Base-by-base conservation (phyloP, 2,797 vertebrate genomes). In the Eupleurogrammus muticus region DNA sequence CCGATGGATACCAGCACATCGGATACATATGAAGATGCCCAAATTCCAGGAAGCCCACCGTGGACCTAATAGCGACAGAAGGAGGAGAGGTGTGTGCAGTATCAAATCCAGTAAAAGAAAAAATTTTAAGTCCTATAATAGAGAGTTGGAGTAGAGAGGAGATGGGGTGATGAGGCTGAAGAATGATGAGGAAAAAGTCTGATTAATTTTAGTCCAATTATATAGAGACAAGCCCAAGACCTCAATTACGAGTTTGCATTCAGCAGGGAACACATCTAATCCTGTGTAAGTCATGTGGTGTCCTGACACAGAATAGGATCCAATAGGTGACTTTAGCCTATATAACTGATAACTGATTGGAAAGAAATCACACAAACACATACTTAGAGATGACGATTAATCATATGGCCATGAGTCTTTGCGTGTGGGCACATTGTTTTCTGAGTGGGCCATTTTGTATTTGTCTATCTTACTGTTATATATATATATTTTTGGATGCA, bases 21-120 rank as follows among this genome's bases (percentile, higher is more conserved):
- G 97, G 83, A 99, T 99, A 54, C 98, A 99, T 86, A 99, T 93
- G 83, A 99, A 99, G 16, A 99, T 96, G 0, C 98, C 98, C 9
- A 99, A 94, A 71, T 99, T 99, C 98, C 98, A 99, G 34, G 98
- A 99, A 0, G 97, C 96, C 98, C 98, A 99, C 93, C 98, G 94
- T 12, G 98, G 98, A 82, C 98, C 98, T 99, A 50, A 47, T 57
- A 10, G 21, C 58, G 42, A 65, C 48, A 58, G 20, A 54, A 20
- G n/a, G 10, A 21, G 21, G 12, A 48, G 1, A 32, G 36, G n/a
- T 19, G 7, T n/a, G 12, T 42, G 40, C 40, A 42, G 40, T 1
- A 17, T 44, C 17, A 17, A 44, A 4, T n/a, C 12, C 0, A 9
- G 35, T 24, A 10, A 13, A 32, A 48, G 16, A 34, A 64, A 53